These are phyloP conservation scores for Lordiphosa andalusiaca DNA, from an alignment of 2,888 invertebrate species.

Conservation along the genomic window DNA sequence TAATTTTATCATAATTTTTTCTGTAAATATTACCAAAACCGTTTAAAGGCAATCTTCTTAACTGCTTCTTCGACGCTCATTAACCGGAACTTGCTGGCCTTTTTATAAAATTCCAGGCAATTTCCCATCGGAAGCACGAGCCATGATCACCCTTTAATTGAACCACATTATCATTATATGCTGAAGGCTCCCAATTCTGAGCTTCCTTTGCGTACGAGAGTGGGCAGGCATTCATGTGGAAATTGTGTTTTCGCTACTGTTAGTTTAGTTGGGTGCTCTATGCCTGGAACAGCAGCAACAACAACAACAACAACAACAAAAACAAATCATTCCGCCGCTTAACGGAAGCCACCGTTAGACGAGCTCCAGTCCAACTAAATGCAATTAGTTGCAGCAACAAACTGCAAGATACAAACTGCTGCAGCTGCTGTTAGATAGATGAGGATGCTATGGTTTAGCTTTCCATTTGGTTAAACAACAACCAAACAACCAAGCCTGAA, in stretches of 20 bases:
- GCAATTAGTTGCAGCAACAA: conserved; percentile 73
- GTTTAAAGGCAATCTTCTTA: conserved; percentile 52
- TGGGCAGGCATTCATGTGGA: conserved; percentile 47
- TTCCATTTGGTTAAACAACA: conserved; percentile 62
- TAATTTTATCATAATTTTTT: conserved; percentile 26
- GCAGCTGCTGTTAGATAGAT: conserved; percentile 9
- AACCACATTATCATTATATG: conserved; percentile 44
- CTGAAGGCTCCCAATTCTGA: conserved; percentile 20
- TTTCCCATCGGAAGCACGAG: conserved; percentile 10
- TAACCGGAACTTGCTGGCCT: conserved; percentile 35
- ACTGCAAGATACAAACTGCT: conserved; percentile 52
- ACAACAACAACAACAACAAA: background rate
- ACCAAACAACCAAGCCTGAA: conserved; percentile 25
- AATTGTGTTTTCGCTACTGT: conserved; percentile 50
- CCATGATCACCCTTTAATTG: conserved; percentile 36
- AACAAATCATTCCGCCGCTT: conserved; percentile 46
- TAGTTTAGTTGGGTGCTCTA: conserved; percentile 48
- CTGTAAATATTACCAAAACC: conserved; percentile 42
- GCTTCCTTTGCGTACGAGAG: background rate
- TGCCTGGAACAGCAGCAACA: conserved; percentile 42
- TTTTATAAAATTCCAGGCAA: conserved; percentile 20
- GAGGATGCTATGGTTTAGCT: conserved; percentile 32
- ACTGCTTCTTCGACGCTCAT: conserved; percentile 23
- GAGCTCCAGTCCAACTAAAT: conserved; percentile 55
- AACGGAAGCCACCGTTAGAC: conserved; percentile 70